Evolutionary conservation across 1,140 invertebrate genomes (phyloP), one percentile per base, ranked within the genome.

Genomic region (Drosophila triauraria): DNA sequence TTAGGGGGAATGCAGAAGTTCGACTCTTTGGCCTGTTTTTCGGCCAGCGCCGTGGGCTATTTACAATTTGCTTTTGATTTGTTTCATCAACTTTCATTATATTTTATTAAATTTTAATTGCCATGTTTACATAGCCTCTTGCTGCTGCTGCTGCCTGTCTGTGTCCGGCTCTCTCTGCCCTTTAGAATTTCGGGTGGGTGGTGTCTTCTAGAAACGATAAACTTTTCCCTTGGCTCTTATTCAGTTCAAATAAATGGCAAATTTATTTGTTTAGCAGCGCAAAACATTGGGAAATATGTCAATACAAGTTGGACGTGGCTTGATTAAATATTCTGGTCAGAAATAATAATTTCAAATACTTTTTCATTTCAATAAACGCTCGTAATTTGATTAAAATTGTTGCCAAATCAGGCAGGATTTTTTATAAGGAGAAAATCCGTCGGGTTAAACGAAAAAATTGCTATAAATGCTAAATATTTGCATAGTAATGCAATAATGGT

Each of bases 51-150:
- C 50, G 27, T 13, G 9, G 58, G 72, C 60, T 76, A 44, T 68
- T 61, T 78, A 58, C 58, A 70, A 78, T 78, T 78, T 78, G 64
- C 67, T 78, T 78, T 78, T 78, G 65, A 78, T 78, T 78, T 78
- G 75, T 78, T 78, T 51, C 58, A 78, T 72, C 70, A 83, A 88
- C 53, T 87, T 88, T 65, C 61, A 78, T 75, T 78, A 78, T 50
- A 65, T 80, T 83, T 88, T 84, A 84, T 88, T 69, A 88, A 80
- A 82, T 69, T 82, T 68, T 58, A 82, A 68, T 86, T 86, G 77
- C 42, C 63, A 43, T 63, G 43, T 61, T 71, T 69, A 57, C 53
- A 64, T 60, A 64, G 32, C 43, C 50, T 42, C 51, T 69, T 44
- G 62, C 63, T 38, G 67, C 47, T 47, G 43, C n/a, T 68, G 20